Conservation (phyloP, 2,113 vertebrate genomes). For the Haemorhous mexicanus region DNA sequence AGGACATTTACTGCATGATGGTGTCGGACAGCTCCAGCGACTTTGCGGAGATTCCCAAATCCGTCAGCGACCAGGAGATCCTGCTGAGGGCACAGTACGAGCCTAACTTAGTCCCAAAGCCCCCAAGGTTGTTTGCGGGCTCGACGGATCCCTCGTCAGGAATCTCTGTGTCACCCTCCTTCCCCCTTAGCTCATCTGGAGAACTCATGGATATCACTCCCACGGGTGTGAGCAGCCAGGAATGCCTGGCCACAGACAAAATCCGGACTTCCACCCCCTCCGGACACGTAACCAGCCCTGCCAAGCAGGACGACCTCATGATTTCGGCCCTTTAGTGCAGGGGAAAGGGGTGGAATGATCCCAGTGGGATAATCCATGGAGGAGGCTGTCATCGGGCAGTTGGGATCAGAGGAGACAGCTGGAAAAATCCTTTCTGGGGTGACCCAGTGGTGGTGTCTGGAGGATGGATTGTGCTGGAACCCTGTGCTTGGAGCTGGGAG, state of each 20-base stretch:
- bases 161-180: constrained; percentile 94
- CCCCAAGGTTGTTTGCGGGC: constrained; percentile 91
- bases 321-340: constrained; percentile 78
- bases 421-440: constrained; percentile 30
- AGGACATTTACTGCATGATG: constrained; percentile 91
- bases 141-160: constrained; percentile 95
- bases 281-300: constrained; percentile 68
- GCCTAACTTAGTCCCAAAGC: constrained; percentile 95
- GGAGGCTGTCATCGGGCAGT: not conserved
- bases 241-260: constrained; percentile 79
- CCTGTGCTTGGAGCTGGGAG: not conserved
- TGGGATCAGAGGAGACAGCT: not conserved
- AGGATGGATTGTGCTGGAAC: constrained; percentile 53
- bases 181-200: constrained; percentile 94
- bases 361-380: constrained; percentile 36
- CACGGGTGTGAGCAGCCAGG: constrained; percentile 84
- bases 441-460: not conserved
- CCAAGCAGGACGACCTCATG: constrained; percentile 79
- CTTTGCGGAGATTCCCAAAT: constrained; percentile 75
- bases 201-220: constrained; percentile 96
- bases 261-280: constrained; percentile 88
- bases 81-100: constrained; percentile 92
- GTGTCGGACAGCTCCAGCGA: constrained; percentile 81
- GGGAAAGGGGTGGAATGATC: constrained; percentile 9
- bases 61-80: constrained; percentile 85